Base-by-base conservation (phyloP, 2,797 vertebrate genomes). In the Nyctalus aviator region DNA sequence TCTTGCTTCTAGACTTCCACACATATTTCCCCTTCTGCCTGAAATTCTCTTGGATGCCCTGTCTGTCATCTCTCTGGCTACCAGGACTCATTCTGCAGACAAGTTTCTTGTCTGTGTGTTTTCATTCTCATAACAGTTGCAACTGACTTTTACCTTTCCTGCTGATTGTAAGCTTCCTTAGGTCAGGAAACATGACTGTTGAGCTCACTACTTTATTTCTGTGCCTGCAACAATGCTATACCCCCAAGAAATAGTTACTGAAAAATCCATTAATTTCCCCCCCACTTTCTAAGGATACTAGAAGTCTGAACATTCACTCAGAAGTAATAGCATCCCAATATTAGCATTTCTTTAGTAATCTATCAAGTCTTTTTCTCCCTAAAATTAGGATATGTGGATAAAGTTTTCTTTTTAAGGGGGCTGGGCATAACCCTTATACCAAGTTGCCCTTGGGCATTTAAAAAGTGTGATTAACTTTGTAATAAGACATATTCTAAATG, bases 281-380 rank as follows among this genome's bases (percentile, higher is more conserved):
- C 11, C 2, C 20, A 15, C 48, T 95, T 89, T n/a, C 12, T 90
- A 84, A 57, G 30, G 27, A n/a, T 87, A 3, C 27, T 76, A 48
- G 20, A 50, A 71, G 84, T 95, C 77, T 79, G 21, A 23, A 8
- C 35, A 79, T 48, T 83, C 21, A 23, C 23, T 85, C 79, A 53
- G 32, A 82, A 76, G 20, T 32, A 75, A 57, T 11, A 82, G 13
- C 64, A 75, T 57, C 46, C 46, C 37, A 72, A 35, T 25, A 59
- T 46, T 72, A 91, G 10, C 23, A 30, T 84, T 85, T 91, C 25
- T 44, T 84, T 77, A 37, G n/a, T 76, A 59, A 59, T 35, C 59
- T 93, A 27, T 37, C 25, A 85, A 21, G 25, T 85, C 79, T 57
- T 57, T 17, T 3, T 0, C 10, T 23, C 13, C 15, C 15, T 53